Percentiles rank a stretch among this genome's conserved stretches.
phyloP scores from a whole-genome alignment of 2,113 vertebrate species.

The Sciurus niger region DNA sequence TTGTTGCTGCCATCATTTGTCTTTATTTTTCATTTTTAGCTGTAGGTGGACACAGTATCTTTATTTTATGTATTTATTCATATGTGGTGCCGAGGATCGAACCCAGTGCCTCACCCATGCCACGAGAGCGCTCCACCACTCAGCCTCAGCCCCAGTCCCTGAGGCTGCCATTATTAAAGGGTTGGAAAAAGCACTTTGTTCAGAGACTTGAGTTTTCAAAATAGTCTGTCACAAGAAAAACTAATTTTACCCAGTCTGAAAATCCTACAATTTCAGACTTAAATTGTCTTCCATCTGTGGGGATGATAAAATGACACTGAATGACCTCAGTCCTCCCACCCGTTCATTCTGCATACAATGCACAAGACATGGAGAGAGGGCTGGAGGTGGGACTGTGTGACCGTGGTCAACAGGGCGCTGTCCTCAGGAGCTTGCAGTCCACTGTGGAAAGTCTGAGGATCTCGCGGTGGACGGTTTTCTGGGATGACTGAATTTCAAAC shows the following conservation, averaged over 20 bases:
- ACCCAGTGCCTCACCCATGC: too few relatives aligned
- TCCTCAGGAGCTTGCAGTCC: rapidly evolving
- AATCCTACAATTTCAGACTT: neutral
- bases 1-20: neutral
- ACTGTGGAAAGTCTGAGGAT: neutral
- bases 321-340: neutral
- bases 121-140: too few relatives aligned
- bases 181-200: neutral
- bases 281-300: neutral
- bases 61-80: too few relatives aligned
- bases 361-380: neutral
- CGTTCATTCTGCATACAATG: neutral
- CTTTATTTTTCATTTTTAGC: too few relatives aligned
- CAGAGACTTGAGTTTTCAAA: neutral
- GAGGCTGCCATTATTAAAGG: neutral
- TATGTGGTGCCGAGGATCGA: too few relatives aligned
- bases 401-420: neutral
- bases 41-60: too few relatives aligned
- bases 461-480: rapidly evolving
- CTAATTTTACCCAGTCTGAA: neutral
- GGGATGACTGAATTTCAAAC: neutral
- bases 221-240: neutral
- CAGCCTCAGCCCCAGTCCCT: too few relatives aligned
- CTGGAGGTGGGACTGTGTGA: too few relatives aligned
- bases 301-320: neutral